phyloP scores from a whole-genome alignment of 2,888 invertebrate genomes.

The Neocrepidodera transversa region DNA sequence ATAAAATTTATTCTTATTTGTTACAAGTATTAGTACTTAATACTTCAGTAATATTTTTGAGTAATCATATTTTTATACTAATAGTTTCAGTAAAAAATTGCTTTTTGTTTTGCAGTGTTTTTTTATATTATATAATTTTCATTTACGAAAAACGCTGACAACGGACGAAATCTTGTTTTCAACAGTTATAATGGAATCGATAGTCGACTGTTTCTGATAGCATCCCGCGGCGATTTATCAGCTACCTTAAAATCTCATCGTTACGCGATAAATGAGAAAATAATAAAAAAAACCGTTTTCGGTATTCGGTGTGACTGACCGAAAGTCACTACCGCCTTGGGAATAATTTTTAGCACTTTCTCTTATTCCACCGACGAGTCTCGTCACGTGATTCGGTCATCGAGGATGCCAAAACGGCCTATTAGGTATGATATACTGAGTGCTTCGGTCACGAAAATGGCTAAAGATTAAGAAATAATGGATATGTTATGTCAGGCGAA shows the following conservation, averaged over 20 bases:
- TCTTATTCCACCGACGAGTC: neutral
- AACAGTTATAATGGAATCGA: no score
- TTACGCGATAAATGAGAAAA: slow-evolving; percentile 15
- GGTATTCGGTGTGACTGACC: slow-evolving; percentile 18
- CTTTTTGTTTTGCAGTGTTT: no score
- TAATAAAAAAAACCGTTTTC: slow-evolving; percentile 9
- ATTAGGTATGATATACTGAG: slow-evolving; percentile 10
- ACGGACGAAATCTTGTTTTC: neutral
- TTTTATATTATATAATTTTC: no score
- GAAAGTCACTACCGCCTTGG: slow-evolving; percentile 12
- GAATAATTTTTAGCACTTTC: slow-evolving; percentile 21
- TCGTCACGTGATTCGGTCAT: slow-evolving; percentile 20
- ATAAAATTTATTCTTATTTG: no score
- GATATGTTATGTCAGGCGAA: neutral
- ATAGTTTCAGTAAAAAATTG: no score
- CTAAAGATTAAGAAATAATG: slow-evolving; percentile 4
- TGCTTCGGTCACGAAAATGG: neutral
- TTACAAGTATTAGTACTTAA: no score
- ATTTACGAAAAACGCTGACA: neutral
- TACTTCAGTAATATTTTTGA: no score
- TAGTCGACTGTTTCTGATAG: slow-evolving; percentile 28
- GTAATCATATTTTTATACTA: no score
- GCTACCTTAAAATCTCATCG: slow-evolving; percentile 14
- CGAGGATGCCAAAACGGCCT: slow-evolving; percentile 13
- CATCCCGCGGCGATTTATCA: slow-evolving; percentile 10